These are phyloP conservation scores for Xiphydria camelus DNA, from an alignment of 2,888 invertebrate species.

Conservation along the genomic window DNA sequence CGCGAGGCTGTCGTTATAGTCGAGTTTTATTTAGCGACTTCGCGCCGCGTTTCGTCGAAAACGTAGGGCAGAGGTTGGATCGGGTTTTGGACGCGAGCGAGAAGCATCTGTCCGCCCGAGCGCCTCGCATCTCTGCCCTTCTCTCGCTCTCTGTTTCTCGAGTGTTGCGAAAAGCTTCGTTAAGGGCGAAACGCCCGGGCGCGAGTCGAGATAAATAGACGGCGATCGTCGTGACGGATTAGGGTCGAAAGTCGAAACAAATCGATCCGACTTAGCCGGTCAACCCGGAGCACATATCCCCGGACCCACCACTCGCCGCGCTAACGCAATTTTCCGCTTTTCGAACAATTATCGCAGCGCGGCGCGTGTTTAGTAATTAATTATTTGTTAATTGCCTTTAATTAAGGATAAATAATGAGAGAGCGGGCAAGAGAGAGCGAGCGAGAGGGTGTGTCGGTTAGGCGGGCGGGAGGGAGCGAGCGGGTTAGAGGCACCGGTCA, in stretches of 20 bases:
- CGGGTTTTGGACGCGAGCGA: background rate
- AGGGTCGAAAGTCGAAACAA: conserved; percentile 1
- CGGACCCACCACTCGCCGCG: background rate
- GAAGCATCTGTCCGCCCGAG: too few relatives aligned
- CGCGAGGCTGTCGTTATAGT: background rate
- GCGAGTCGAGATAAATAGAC: too few relatives aligned
- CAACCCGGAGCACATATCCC: background rate
- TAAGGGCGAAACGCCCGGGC: background rate
- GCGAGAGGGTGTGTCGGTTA: conserved; percentile 8
- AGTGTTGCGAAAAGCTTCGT: background rate
- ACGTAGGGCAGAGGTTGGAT: background rate
- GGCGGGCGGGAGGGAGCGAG: conserved; percentile 20
- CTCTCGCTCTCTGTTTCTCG: too few relatives aligned
- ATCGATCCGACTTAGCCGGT: background rate
- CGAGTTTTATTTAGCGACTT: conserved; percentile 30
- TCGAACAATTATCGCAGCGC: conserved; percentile 32
- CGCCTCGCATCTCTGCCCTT: too few relatives aligned
- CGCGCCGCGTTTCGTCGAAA: background rate
- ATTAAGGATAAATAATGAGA: conserved; percentile 51
- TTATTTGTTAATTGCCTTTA: conserved; percentile 49
- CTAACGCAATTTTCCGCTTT: conserved; percentile 25
- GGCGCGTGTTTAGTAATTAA: conserved; percentile 36
- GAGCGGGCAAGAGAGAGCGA: conserved; percentile 12
- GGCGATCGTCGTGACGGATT: background rate
- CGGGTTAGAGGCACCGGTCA: conserved; percentile 38